Evolutionary conservation across 2,113 vertebrate species (phyloP), one percentile per base, ranked within the genome.

Genomic region (Eupsittula cactorum): DNA sequence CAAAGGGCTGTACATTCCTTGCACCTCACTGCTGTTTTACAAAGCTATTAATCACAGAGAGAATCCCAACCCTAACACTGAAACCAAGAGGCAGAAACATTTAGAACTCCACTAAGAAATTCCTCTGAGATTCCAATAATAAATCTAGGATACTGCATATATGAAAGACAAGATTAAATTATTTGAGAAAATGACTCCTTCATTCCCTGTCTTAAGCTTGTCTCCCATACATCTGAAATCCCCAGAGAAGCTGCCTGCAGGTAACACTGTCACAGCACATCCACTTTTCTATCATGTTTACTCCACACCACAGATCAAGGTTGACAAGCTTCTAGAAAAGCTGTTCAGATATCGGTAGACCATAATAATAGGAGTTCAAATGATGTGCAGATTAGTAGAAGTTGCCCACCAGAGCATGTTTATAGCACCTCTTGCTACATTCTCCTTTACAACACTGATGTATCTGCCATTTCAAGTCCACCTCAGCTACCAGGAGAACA

Each of bases 401-500:
- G 29, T 7, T 64, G 25, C 62, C 75, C n/a, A 50, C 5, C 16
- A 47, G 25, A 39, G 18, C n/a, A 44, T 49, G 29, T 25, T 70
- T 50, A 76, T 6, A 93, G 42, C 25, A 67, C 14, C 33, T 62
- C 17, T 46, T 18, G n/a, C 46, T 70, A 21, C 31, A 37, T 29
- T 44, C 35, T 64, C 20, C 49, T 59, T 31, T 25, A 65, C 1
- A 1, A 63, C 0, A 5, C 35, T 44, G 35, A 46, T 5, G 0
- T 5, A 47, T 2, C 44, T 82, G 33, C 29, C 63, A 15, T 10
- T 2, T 46, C 20, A 88, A 13, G 24, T 29, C 65, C 41, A 78
- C 70, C 24, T 35, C 13, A 88, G 41, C 31, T 37, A 64, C 31
- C 18, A 8, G 33, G 10, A 81, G 17, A 88, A 81, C 13, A n/a